Percentiles rank a stretch among this genome's conserved stretches.
These are phyloP conservation scores for Sandelia bainsii DNA, from an alignment of 2,797 vertebrate species.

Conservation along the genomic window DNA sequence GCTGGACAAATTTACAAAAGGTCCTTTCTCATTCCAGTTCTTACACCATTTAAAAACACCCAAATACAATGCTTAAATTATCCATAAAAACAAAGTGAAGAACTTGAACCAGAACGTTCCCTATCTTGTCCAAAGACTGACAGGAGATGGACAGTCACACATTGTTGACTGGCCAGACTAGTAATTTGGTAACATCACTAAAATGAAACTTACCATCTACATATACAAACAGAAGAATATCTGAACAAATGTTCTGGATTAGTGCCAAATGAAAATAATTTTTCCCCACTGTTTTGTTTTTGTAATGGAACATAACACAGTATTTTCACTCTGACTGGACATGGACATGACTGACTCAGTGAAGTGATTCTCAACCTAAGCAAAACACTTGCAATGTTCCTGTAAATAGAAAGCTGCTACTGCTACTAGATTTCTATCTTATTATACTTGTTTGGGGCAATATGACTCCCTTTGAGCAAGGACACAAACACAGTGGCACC, in stretches of 20 bases:
- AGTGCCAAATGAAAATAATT: too few relatives aligned
- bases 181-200: background rate
- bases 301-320: background rate
- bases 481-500: conserved; percentile 12
- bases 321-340: background rate
- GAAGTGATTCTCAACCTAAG: background rate
- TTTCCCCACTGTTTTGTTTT: background rate
- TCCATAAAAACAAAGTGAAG: conserved; percentile 1
- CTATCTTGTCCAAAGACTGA: background rate
- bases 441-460: background rate
- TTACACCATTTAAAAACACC: conserved; percentile 48
- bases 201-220: background rate
- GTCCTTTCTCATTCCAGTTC: conserved; percentile 19
- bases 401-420: conserved; percentile 2
- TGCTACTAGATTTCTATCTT: background rate
- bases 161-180: background rate
- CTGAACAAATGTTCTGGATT: background rate
- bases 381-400: background rate
- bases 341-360: background rate
- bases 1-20: conserved; percentile 37
- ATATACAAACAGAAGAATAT: background rate
- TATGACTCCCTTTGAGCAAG: conserved; percentile 14
- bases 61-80: conserved; percentile 29
- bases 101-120: background rate
- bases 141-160: background rate